phyloP scores from a whole-genome alignment of 2,797 vertebrate species.

The Myotis planiceps region DNA sequence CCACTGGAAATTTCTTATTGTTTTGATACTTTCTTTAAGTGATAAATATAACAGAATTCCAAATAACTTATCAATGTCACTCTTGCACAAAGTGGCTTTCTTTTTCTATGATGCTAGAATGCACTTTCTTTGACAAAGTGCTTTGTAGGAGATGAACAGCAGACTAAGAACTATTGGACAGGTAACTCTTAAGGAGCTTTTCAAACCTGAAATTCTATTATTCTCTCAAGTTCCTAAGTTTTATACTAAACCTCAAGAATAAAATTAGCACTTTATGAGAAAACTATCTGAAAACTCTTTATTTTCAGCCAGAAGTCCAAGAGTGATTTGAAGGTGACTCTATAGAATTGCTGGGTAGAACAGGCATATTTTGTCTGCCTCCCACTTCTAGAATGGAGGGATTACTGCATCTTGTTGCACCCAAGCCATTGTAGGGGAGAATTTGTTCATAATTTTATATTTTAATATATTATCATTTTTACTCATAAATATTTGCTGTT shows the following conservation, averaged over 20 bases:
- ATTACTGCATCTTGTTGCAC: background rate
- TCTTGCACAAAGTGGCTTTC: background rate
- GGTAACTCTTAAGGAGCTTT: background rate
- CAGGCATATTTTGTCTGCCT: background rate
- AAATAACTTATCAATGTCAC: background rate
- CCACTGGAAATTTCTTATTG: background rate
- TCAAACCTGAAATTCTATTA: conserved; percentile 1
- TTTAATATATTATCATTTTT: background rate
- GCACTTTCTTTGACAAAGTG: background rate
- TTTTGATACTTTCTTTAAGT: background rate
- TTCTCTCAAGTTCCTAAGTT: background rate
- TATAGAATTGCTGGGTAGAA: background rate
- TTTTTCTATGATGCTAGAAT: background rate
- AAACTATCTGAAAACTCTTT: background rate
- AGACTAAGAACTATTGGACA: background rate
- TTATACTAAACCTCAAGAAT: background rate
- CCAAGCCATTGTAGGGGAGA: background rate
- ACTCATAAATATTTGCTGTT: conserved; percentile 2
- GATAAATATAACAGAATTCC: background rate
- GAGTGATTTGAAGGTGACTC: background rate
- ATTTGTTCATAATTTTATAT: background rate
- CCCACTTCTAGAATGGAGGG: background rate
- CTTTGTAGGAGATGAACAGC: background rate
- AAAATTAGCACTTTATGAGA: background rate
- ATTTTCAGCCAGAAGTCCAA: background rate